A percentile compares a stretch with the other conserved stretches of the same genome.
phyloP scores from a whole-genome alignment of 2,888 invertebrate species.

The Macrosoma leucophasiata region DNA sequence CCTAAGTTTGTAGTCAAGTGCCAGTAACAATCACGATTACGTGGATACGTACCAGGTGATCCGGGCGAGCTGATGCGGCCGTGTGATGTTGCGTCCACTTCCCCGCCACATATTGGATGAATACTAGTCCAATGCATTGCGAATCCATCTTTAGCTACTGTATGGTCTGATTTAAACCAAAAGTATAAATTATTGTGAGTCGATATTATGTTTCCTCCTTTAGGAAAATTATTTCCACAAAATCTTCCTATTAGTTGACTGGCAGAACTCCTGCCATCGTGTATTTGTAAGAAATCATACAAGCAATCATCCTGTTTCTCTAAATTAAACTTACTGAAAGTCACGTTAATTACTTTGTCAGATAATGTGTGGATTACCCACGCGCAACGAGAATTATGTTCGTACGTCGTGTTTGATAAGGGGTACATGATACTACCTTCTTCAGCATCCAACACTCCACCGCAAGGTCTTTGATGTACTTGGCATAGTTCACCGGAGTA shows the following conservation, averaged over 20 bases:
- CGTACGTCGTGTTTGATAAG: conserved; percentile 67
- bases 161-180: conserved; percentile 86
- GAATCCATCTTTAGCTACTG: conserved; percentile 81
- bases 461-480: conserved; percentile 57
- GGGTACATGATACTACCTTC: conserved; percentile 82
- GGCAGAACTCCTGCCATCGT: conserved; percentile 87
- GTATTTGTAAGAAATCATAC: conserved; percentile 86
- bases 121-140: conserved; percentile 87
- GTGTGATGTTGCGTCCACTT: conserved; percentile 74
- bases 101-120: conserved; percentile 84
- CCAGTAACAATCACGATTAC: conserved; percentile 91
- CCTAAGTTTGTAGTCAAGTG: conserved; percentile 77
- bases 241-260: conserved; percentile 85
- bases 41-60: conserved; percentile 91
- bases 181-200: conserved; percentile 86
- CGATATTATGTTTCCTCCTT: conserved; percentile 82
- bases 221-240: conserved; percentile 83
- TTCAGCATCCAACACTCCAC: conserved; percentile 55
- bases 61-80: conserved; percentile 91
- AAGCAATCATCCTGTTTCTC: conserved; percentile 80
- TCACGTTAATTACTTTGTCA: conserved; percentile 84
- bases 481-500: conserved; percentile 82
- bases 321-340: conserved; percentile 85
- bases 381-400: conserved; percentile 82
- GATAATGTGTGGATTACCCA: conserved; percentile 85